Percentiles rank a stretch among this genome's conserved stretches.
Evolutionary conservation across 2,113 vertebrate species (phyloP).

Genomic region (Toxotes chatareus): DNA sequence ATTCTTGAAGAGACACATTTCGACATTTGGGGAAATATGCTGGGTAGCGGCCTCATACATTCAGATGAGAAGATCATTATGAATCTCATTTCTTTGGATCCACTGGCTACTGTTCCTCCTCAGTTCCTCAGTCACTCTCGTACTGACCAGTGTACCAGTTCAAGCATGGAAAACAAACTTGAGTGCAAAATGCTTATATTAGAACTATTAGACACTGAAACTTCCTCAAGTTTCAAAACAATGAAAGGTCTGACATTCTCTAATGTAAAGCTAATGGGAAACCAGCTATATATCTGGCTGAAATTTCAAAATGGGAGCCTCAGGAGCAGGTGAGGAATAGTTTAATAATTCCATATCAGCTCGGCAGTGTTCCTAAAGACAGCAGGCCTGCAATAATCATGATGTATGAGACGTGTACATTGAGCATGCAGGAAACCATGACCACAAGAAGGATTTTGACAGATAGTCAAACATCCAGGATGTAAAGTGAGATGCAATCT

Average conservation of each 20-base stretch:
- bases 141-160: background rate
- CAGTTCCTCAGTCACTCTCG: background rate
- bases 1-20: slow-evolving; percentile 13
- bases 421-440: slow-evolving; percentile 19
- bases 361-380: background rate
- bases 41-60: slow-evolving; percentile 9
- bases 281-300: background rate
- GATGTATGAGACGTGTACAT: slow-evolving; percentile 40
- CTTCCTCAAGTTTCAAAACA: background rate
- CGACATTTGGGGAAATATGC: slow-evolving; percentile 14
- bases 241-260: background rate
- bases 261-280: background rate
- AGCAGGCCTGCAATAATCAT: slow-evolving; percentile 19
- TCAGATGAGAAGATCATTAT: slow-evolving; percentile 18
- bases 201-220: background rate
- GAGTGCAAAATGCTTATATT: background rate
- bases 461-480: slow-evolving; percentile 18
- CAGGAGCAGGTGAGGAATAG: background rate
- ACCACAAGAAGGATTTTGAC: slow-evolving; percentile 33
- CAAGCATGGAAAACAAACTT: background rate
- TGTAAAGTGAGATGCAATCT: slow-evolving; percentile 27
- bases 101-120: background rate
- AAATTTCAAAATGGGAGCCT: background rate
- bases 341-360: slow-evolving; percentile 6
- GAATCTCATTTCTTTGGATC: slow-evolving; percentile 17